Percentiles rank a stretch among this genome's conserved stretches.
phyloP scores from a whole-genome alignment of 92 coral and sea anemone genomes.

The Virgularia gustaviana region DNA sequence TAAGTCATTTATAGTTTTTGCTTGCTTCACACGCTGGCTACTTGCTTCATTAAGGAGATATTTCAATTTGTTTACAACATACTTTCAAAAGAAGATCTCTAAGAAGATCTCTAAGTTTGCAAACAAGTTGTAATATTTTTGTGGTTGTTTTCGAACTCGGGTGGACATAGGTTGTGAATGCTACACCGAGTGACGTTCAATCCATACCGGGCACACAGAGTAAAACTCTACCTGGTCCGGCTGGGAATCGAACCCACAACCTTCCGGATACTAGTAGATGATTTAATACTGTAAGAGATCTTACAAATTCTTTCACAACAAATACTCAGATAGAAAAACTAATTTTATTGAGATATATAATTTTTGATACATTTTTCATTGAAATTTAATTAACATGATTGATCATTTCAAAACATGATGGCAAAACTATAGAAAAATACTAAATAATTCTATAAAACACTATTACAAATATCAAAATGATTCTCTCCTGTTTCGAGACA shows the following conservation, averaged over 20 bases:
- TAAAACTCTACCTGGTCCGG: background rate
- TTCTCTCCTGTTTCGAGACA: too few relatives aligned
- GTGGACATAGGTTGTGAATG: too few relatives aligned
- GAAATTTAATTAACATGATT: slow-evolving; percentile 10
- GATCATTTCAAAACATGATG: background rate
- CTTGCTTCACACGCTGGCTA: too few relatives aligned
- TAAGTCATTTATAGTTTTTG: too few relatives aligned
- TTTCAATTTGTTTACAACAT: too few relatives aligned
- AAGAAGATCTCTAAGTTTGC: too few relatives aligned
- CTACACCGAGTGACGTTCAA: background rate
- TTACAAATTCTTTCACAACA: background rate
- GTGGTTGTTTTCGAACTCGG: too few relatives aligned
- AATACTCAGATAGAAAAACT: background rate
- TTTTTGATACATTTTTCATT: slow-evolving; percentile 22
- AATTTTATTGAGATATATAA: slow-evolving; percentile 6
- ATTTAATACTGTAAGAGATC: too few relatives aligned
- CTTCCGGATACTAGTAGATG: background rate
- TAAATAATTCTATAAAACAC: background rate
- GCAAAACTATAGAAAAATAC: slow-evolving; percentile 31
- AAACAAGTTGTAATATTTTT: too few relatives aligned
- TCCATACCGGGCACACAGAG: too few relatives aligned
- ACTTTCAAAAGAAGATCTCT: too few relatives aligned
- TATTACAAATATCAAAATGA: background rate
- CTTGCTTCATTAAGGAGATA: too few relatives aligned
- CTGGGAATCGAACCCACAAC: background rate